Percentiles rank a stretch among this genome's conserved stretches.
These are phyloP conservation scores for Microtus richardsoni DNA, from an alignment of 2,113 vertebrate species.

Conservation along the genomic window DNA sequence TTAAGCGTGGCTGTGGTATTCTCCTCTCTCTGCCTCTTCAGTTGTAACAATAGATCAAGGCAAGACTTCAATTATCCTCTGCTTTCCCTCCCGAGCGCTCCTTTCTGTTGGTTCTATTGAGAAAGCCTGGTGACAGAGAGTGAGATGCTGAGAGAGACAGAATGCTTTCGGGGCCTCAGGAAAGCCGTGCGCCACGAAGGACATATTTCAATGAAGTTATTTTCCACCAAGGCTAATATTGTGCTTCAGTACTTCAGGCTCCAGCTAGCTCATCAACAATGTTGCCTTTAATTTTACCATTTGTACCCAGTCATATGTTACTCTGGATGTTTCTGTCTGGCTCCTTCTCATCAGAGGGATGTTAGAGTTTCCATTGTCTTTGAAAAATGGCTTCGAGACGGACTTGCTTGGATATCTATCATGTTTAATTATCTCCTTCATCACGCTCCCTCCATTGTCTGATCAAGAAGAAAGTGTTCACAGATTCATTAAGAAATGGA, in stretches of 20 bases:
- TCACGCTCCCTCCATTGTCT: constrained; percentile 83
- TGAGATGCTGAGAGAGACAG: constrained; percentile 13
- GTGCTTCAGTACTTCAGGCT: constrained; percentile 72
- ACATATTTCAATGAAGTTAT: constrained; percentile 79
- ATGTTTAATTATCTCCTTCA: constrained; percentile 87
- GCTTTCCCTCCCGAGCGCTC: constrained; percentile 58
- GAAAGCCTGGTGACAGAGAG: constrained; percentile 53
- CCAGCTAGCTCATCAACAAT: constrained; percentile 84
- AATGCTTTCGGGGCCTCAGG: constrained; percentile 63
- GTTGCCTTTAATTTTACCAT: constrained; percentile 83
- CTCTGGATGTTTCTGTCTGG: constrained; percentile 79
- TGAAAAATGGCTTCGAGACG: constrained; percentile 85
- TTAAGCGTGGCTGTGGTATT: neutral
- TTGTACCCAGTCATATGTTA: constrained; percentile 82
- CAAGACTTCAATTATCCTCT: constrained; percentile 73
- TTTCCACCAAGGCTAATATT: constrained; percentile 82
- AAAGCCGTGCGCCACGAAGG: constrained; percentile 56
- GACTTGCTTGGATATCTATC: constrained; percentile 82
- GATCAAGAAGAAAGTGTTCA: constrained; percentile 83
- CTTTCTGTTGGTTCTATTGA: constrained; percentile 61
- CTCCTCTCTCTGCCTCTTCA: constrained; percentile 65
- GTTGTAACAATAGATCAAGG: constrained; percentile 71
- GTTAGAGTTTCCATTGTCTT: constrained; percentile 84
- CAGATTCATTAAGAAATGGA: constrained; percentile 81
- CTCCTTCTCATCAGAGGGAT: constrained; percentile 80